phyloP scores from a whole-genome alignment of 2,113 vertebrate genomes.

The Meleagris gallopavo region DNA sequence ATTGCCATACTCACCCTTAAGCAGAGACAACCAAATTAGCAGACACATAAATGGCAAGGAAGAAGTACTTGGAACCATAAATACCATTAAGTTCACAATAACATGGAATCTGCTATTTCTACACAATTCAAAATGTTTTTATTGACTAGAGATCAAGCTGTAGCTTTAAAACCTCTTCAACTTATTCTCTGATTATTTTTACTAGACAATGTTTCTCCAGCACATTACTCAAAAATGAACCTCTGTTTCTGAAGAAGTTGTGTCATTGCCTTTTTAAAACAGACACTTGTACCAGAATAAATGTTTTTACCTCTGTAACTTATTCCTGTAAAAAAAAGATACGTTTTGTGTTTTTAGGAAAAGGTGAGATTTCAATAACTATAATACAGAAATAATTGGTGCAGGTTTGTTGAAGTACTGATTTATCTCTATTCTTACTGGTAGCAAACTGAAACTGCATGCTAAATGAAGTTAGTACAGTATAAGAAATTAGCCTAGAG shows the following conservation, averaged over 20 bases:
- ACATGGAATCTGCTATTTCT: background rate
- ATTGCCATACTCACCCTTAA: background rate
- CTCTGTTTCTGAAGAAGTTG: background rate
- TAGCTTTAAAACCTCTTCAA: background rate
- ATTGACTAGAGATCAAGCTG: background rate
- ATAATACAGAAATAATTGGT: background rate
- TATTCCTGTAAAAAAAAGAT: background rate
- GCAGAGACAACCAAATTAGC: background rate
- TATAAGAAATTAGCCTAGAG: background rate
- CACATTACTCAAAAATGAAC: background rate
- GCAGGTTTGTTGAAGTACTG: background rate
- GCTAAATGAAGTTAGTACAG: background rate
- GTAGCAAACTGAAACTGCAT: background rate
- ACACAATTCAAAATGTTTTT: background rate
- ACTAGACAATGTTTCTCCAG: background rate
- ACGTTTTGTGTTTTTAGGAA: background rate
- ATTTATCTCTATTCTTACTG: background rate
- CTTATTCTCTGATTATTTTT: background rate
- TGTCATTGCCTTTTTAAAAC: background rate
- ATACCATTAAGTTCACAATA: background rate
- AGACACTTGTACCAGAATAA: background rate
- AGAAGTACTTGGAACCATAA: background rate
- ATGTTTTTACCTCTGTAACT: background rate
- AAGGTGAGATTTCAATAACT: background rate
- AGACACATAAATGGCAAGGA: background rate